Evolutionary conservation across 2,888 invertebrate genomes (phyloP).

Genomic region (Epsilonema sp.): DNA sequence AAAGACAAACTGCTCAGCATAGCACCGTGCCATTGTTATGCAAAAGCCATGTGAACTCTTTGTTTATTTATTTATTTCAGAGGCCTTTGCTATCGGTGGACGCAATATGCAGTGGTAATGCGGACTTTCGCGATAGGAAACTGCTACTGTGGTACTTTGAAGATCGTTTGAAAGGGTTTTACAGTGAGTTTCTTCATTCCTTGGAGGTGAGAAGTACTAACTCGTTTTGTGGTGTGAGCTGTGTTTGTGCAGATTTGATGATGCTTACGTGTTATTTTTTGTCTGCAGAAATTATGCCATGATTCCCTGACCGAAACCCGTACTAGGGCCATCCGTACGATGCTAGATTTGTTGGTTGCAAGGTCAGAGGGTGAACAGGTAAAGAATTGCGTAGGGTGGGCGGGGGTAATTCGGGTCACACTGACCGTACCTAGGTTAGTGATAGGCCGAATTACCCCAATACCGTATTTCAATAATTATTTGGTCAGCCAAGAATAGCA

Average conservation of each 20-base stretch:
- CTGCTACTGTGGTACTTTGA: constrained; percentile 60
- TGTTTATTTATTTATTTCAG: not conserved
- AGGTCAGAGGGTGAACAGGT: constrained; percentile 70
- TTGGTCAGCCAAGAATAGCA: too few relatives aligned
- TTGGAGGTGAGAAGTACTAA: constrained; percentile 37
- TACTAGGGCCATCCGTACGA: constrained; percentile 49
- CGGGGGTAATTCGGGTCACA: too few relatives aligned
- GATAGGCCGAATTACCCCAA: too few relatives aligned
- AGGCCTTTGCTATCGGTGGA: not conserved
- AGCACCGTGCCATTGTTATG: too few relatives aligned
- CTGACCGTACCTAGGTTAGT: too few relatives aligned
- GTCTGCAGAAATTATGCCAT: constrained; percentile 41
- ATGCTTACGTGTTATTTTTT: not conserved
- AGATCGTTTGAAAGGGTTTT: constrained; percentile 57
- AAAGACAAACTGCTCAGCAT: not conserved
- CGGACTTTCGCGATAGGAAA: constrained; percentile 28
- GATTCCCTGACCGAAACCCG: constrained; percentile 59
- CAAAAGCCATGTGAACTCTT: too few relatives aligned
- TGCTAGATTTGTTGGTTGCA: constrained; percentile 51
- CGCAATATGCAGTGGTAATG: too few relatives aligned
- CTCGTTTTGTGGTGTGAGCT: not conserved
- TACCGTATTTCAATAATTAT: too few relatives aligned
- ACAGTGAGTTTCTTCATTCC: constrained; percentile 48
- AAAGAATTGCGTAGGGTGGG: too few relatives aligned
- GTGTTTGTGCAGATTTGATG: not conserved